Conservation (phyloP, 2,797 vertebrate species). For the Pangasius krempfi region DNA sequence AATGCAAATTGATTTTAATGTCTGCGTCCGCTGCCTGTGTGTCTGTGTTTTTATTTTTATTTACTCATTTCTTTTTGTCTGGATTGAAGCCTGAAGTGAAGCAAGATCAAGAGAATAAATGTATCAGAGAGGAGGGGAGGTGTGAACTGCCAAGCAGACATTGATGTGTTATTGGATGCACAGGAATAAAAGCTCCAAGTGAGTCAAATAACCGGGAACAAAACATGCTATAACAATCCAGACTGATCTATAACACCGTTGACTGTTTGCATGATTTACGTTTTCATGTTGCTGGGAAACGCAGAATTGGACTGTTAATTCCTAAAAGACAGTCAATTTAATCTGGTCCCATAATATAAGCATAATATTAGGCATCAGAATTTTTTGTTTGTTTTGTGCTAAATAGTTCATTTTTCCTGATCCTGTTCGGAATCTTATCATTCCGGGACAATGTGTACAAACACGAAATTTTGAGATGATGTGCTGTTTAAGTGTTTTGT, state of each 20-base stretch:
- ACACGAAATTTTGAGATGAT: too few species aligned
- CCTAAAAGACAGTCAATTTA: not conserved
- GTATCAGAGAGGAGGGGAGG: not conserved
- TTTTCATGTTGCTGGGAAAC: not conserved
- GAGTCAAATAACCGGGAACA: not conserved
- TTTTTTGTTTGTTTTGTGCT: too few species aligned
- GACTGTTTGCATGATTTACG: not conserved
- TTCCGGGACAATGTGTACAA: too few species aligned
- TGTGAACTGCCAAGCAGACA: not conserved
- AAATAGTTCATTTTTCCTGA: too few species aligned
- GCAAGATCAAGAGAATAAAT: conserved; percentile 13
- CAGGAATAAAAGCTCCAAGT: conserved; percentile 7
- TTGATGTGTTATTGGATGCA: conserved; percentile 3
- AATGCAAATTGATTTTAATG: conserved; percentile 67
- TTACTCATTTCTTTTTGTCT: conserved; percentile 10
- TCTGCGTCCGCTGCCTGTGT: conserved; percentile 59
- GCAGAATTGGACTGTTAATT: not conserved
- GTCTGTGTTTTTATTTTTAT: conserved; percentile 18
- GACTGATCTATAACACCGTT: not conserved
- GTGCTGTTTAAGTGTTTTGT: too few species aligned
- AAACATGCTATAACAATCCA: not conserved
- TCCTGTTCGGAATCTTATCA: too few species aligned
- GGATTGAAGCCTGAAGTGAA: not conserved
- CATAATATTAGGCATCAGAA: not conserved
- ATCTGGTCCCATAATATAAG: not conserved